Conservation (phyloP, 2,888 invertebrate genomes). For the Agrilus mali region DNA sequence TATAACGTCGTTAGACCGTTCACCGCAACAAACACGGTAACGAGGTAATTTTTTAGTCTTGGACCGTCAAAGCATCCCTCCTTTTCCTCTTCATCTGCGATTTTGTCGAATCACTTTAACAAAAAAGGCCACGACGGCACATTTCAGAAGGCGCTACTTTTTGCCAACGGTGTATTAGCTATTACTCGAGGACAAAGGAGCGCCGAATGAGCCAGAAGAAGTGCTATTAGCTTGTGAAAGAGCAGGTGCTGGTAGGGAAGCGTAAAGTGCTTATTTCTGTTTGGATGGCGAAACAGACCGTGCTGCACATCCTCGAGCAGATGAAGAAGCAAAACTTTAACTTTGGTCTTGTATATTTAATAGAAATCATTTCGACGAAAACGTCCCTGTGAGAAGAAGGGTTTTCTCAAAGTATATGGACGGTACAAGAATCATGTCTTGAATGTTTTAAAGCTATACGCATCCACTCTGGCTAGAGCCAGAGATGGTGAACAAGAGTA, state of each 20-base stretch:
- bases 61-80: too few relatives aligned
- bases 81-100: too few relatives aligned
- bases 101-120: too few relatives aligned
- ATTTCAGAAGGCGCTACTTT: conserved; percentile 20
- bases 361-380: too few relatives aligned
- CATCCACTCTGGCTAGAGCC: too few relatives aligned
- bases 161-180: conserved; percentile 21
- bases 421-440: too few relatives aligned
- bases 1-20: conserved; percentile 9
- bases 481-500: too few relatives aligned
- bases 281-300: conserved; percentile 9
- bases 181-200: conserved; percentile 22
- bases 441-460: too few relatives aligned
- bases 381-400: too few relatives aligned
- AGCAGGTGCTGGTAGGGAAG: conserved; percentile 22
- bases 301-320: conserved; percentile 3
- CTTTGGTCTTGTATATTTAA: too few relatives aligned
- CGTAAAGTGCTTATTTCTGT: conserved; percentile 11
- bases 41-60: not conserved
- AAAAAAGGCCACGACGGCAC: conserved; percentile 4
- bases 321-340: too few relatives aligned
- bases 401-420: too few relatives aligned
- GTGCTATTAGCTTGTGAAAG: conserved; percentile 22
- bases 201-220: conserved; percentile 18
- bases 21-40: conserved; percentile 8